phyloP scores from a whole-genome alignment of 2,888 invertebrate genomes.

The Xestia c-nigrum region DNA sequence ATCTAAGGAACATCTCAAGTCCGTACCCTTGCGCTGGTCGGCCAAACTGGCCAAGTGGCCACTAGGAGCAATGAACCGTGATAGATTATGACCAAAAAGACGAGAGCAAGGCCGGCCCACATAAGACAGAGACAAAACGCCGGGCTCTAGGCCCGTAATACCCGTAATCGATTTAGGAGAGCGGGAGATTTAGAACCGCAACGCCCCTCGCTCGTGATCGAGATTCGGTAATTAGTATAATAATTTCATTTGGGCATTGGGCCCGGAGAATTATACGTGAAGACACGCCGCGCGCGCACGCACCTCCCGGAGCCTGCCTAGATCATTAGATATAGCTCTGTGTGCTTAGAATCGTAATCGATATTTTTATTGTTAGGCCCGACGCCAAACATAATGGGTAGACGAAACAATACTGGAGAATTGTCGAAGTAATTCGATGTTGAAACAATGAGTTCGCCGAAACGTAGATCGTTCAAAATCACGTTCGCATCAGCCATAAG shows the following conservation, averaged over 20 bases:
- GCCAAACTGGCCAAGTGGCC: slow-evolving; percentile 77
- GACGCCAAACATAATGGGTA: slow-evolving; percentile 69
- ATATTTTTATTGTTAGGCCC: slow-evolving; percentile 66
- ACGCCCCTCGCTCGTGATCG: slow-evolving; percentile 84
- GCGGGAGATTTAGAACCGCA: slow-evolving; percentile 85
- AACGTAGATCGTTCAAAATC: slow-evolving; percentile 67
- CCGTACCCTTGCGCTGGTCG: slow-evolving; percentile 57
- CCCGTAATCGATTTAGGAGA: slow-evolving; percentile 88
- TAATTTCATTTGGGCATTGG: slow-evolving; percentile 86
- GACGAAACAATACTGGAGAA: slow-evolving; percentile 78
- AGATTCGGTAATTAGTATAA: slow-evolving; percentile 88
- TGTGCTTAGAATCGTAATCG: slow-evolving; percentile 67
- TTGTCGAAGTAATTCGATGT: slow-evolving; percentile 74
- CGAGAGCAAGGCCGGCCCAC: slow-evolving; percentile 83
- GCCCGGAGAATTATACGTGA: slow-evolving; percentile 79
- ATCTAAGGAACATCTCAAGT: slow-evolving; percentile 60
- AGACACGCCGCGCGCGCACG: slow-evolving; percentile 76
- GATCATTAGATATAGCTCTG: slow-evolving; percentile 61
- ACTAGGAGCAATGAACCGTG: slow-evolving; percentile 86
- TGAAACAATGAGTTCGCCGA: slow-evolving; percentile 79
- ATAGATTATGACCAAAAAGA: slow-evolving; percentile 86
- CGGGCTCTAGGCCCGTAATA: slow-evolving; percentile 84
- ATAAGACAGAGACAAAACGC: slow-evolving; percentile 88
- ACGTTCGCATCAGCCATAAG: slow-evolving; percentile 71
- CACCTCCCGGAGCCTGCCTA: slow-evolving; percentile 50